Evolutionary conservation across 2,797 vertebrate genomes (phyloP), one percentile per base, ranked within the genome.

Genomic region (Jordanella pulchra): DNA sequence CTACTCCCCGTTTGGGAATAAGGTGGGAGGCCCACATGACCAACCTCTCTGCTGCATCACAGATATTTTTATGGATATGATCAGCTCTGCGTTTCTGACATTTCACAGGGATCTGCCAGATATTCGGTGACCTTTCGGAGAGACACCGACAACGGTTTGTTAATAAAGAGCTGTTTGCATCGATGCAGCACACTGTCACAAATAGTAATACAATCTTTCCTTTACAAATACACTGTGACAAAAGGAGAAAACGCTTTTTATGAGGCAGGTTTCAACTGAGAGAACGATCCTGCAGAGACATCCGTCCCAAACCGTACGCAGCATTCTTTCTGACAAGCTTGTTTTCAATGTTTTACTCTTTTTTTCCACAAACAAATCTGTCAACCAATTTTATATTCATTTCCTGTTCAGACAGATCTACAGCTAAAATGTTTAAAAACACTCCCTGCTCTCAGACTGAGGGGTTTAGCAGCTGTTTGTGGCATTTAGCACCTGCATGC

Each of bases 101-200:
- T 86, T 82, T 86, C 78, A 69, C 81, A 73, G 61, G 47, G 44
- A 76, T 79, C 72, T 85, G 77, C 27, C 60, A 66, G 75, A 69
- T 81, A 79, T 76, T 63, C 73, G 78, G 28, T 79, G 84, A 87
- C 84, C 81, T 82, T 72, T 79, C 72, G n/a, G n/a, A 75, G 75
- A 78, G 77, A 50, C 73, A 51, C 75, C 67, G 67, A 78, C 83
- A 78, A 71, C 11, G 23, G 45, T 14, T 69, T 73, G 77, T 69
- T 78, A 80, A 79, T 76, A 78, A 79, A 71, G 72, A 76, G 64
- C 11, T 58, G 48, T 80, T 83, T 80, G 39, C 54, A 39, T 27
- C 51, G 80, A 80, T 39, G 61, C 48, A 65, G 28, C 51, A 21
- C 65, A 65, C 14, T 3, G 17, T 23, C 17, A 77, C 50, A 83